phyloP scores from a whole-genome alignment of 2,888 invertebrate genomes.

The Clanis bilineata region DNA sequence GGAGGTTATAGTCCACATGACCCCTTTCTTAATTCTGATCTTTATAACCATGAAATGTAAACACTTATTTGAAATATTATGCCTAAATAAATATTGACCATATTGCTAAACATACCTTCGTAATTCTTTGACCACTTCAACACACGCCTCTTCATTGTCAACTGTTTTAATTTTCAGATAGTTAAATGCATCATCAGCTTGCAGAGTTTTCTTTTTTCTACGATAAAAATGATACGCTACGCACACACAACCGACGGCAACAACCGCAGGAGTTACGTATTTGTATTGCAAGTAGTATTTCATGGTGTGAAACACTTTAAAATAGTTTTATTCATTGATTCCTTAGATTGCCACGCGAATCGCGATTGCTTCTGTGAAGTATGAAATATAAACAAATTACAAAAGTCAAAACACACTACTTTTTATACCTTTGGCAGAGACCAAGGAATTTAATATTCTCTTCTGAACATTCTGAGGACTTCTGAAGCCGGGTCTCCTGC shows the following conservation, averaged over 20 bases:
- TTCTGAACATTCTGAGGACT: too few relatives aligned
- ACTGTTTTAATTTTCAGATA: constrained; percentile 55
- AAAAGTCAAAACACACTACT: too few relatives aligned
- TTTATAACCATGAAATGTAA: too few relatives aligned
- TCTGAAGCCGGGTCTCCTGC: too few relatives aligned
- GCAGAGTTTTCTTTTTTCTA: constrained; percentile 31
- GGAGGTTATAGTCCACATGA: neutral
- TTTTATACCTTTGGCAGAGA: too few relatives aligned
- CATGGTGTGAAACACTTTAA: neutral
- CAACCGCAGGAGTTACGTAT: constrained; percentile 40
- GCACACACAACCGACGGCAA: constrained; percentile 44
- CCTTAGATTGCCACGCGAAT: too few relatives aligned
- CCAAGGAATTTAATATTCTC: too few relatives aligned
- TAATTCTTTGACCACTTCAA: constrained; percentile 42
- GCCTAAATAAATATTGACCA: too few relatives aligned
- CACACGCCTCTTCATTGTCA: constrained; percentile 46
- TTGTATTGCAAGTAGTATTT: neutral
- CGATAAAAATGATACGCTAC: constrained; percentile 42
- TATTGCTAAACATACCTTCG: constrained; percentile 22
- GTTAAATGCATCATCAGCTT: constrained; percentile 49
- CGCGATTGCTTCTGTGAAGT: too few relatives aligned
- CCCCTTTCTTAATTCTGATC: neutral
- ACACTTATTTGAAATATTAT: too few relatives aligned
- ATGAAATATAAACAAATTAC: too few relatives aligned
- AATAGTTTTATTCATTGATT: neutral